Percentiles rank a stretch among this genome's conserved stretches.
These are phyloP conservation scores for Nothobranchius furzeri DNA, from an alignment of 2,113 vertebrate genomes.

Conservation along the genomic window DNA sequence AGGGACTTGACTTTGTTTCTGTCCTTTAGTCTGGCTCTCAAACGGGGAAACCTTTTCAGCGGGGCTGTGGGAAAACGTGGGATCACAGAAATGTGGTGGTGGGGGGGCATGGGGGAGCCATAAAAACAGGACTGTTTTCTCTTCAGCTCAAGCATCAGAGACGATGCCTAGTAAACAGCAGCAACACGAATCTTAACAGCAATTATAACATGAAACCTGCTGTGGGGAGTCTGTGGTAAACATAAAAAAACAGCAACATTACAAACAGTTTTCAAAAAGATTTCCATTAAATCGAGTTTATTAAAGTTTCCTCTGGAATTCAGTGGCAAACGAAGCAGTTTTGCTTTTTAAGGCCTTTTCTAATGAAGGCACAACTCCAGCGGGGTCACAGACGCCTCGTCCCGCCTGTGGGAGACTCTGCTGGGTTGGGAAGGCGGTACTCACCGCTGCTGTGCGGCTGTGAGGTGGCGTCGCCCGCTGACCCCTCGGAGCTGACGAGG, in stretches of 20 bases:
- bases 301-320: background rate
- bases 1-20: conserved; percentile 75
- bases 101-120: conserved; percentile 18
- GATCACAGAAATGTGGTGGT: conserved; percentile 20
- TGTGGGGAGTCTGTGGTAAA: too few species aligned
- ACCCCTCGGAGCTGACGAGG: conserved; percentile 60
- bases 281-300: conserved; percentile 11
- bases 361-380: background rate
- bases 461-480: conserved; percentile 42
- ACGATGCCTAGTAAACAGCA: too few species aligned
- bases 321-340: background rate
- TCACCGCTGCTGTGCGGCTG: conserved; percentile 65
- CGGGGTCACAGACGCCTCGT: conserved; percentile 1
- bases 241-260: too few species aligned
- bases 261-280: background rate
- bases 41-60: conserved; percentile 72
- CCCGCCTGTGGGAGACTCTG: conserved; percentile 6
- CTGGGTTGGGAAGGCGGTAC: conserved; percentile 37
- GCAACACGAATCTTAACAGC: too few species aligned
- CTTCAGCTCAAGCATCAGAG: too few species aligned
- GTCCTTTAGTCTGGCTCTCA: conserved; percentile 73
- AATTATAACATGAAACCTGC: too few species aligned
- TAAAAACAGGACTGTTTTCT: too few species aligned
- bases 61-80: conserved; percentile 45
- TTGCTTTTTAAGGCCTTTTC: background rate